phyloP scores from a whole-genome alignment of 1,140 invertebrate species.

The Diplogasteroides magnus region DNA sequence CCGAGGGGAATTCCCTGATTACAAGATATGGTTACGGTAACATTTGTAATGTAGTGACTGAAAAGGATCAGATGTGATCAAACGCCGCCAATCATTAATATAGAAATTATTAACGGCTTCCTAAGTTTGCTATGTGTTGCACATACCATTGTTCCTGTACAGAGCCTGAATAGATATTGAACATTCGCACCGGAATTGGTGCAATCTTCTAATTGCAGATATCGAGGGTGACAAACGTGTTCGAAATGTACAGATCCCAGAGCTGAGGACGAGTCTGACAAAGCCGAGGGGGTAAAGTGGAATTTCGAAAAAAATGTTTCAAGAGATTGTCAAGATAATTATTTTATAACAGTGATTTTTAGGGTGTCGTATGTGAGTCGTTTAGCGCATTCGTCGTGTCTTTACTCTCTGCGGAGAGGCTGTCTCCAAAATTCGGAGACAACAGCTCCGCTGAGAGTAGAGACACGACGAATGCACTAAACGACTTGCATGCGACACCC shows the following conservation, averaged over 20 bases:
- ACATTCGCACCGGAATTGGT: neutral
- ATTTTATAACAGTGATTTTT: too few relatives aligned
- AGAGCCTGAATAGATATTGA: neutral
- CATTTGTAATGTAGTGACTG: neutral
- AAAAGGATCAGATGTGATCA: neutral
- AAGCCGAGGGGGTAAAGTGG: constrained; percentile 40
- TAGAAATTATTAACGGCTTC: too few relatives aligned
- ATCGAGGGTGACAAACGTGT: constrained; percentile 51
- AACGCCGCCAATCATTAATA: too few relatives aligned
- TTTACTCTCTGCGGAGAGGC: neutral
- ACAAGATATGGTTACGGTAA: neutral
- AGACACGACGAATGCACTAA: neutral
- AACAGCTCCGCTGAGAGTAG: neutral
- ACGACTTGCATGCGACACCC: too few relatives aligned
- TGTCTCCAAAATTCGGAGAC: neutral
- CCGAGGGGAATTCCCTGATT: neutral
- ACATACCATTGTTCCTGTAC: neutral
- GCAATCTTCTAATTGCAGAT: constrained; percentile 31
- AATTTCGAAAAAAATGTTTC: constrained; percentile 16
- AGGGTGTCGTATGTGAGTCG: too few relatives aligned
- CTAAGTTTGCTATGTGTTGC: too few relatives aligned
- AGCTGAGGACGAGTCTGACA: constrained; percentile 49
- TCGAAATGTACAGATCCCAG: constrained; percentile 51
- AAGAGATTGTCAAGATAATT: neutral
- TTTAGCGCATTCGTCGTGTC: neutral